phyloP scores from a whole-genome alignment of 2,797 vertebrate species.

The Catharus ustulatus region DNA sequence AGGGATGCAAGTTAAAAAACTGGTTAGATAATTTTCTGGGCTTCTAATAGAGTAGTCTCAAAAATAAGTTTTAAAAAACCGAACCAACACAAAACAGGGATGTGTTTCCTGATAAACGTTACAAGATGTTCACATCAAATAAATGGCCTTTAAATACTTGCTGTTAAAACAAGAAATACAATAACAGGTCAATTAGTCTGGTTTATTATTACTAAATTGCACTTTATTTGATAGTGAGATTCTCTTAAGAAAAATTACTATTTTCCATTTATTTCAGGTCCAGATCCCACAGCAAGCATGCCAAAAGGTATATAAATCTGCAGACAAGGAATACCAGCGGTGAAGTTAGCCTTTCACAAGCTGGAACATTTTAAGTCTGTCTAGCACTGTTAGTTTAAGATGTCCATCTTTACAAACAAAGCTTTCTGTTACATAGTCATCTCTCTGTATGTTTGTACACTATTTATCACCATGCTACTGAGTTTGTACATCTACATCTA shows the following conservation, averaged over 20 bases:
- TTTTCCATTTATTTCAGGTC: conserved; percentile 75
- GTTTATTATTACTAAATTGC: not conserved
- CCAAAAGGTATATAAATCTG: conserved; percentile 76
- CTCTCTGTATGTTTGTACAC: not conserved
- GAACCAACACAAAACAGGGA: not conserved
- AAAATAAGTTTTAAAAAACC: not conserved
- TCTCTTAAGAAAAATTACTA: not conserved
- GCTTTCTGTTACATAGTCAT: not conserved
- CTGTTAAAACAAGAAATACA: not conserved
- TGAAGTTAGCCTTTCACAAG: conserved; percentile 1
- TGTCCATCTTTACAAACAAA: not conserved
- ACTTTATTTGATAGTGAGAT: not conserved
- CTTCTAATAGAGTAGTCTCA: not conserved
- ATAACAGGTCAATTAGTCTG: not conserved
- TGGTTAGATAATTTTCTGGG: not conserved
- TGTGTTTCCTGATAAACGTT: not conserved
- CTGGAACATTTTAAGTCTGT: not conserved
- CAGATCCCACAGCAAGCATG: conserved; percentile 83
- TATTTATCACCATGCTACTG: not conserved
- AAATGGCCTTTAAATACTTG: not conserved
- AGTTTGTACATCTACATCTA: not conserved
- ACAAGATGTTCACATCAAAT: not conserved
- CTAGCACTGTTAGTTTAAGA: not conserved
- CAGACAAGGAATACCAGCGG: not conserved
- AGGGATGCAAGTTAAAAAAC: not conserved